Evolutionary conservation across 2,113 vertebrate genomes (phyloP), one percentile per base, ranked within the genome.

Genomic region (Elanus axillaris): DNA sequence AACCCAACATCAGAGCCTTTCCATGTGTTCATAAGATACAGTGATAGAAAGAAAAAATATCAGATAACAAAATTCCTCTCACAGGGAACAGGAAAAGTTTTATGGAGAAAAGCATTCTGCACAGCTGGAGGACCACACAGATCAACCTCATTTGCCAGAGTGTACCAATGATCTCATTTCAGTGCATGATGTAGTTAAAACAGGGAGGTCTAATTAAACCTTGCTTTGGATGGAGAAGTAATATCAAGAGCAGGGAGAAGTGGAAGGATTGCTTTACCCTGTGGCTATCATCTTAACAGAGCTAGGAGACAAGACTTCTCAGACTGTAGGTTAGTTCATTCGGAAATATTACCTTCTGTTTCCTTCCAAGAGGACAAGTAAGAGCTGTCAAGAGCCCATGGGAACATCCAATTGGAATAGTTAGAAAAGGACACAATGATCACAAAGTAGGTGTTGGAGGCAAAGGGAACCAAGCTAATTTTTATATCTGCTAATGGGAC

Each of bases 61-160:
- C 53, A 79, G 48, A 47, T 56, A 93, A 74, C 9, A 16, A 47
- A 88, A 94, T 83, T 88, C 64, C 66, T 92, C 74, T 91, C 89
- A 82, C 36, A 68, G 62, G 32, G 84, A 96, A 91, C 85, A 90
- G 90, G 93, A 95, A 93, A 96, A 97, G n/a, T 86, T 96, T 94
- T 34, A 59, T 50, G 75, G 72, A 94, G 93, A 72, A 96, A 93
- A 97, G 90, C 94, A 92, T 88, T 88, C 87, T 91, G 87, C 75
- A 71, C 96, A 98, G 95, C 95, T 98, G 95, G 93, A 93, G 77
- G 95, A 96, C 94, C 97, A 98, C 96, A 96, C 90, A 98, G 96
- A 87, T 80, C 86, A 95, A 68, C 64, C 50, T 94, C 82, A 95
- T 96, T 95, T 97, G 88, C 96, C 93, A 80, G 84, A 82, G 23